phyloP scores from a whole-genome alignment of 2,113 vertebrate species.

The Sitta europaea region DNA sequence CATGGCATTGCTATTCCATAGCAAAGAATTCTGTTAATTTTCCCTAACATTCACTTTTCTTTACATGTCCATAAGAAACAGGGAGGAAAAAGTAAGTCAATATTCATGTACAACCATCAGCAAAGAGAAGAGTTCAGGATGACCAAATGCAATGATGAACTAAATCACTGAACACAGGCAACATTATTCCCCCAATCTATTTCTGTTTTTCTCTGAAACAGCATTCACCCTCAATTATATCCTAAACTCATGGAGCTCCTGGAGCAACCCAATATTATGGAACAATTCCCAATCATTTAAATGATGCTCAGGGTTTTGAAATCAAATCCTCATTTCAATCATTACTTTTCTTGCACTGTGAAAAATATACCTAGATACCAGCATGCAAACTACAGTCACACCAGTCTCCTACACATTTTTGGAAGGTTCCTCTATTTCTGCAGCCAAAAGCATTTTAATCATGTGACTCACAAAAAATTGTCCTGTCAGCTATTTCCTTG shows the following conservation, averaged over 20 bases:
- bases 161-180: not conserved
- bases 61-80: not conserved
- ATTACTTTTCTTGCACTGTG: not conserved
- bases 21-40: not conserved
- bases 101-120: not conserved
- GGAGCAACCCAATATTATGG: not conserved
- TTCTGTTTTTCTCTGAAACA: not conserved
- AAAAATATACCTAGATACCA: not conserved
- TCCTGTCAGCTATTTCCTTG: not conserved
- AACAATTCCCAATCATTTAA: not conserved
- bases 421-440: not conserved
- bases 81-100: not conserved
- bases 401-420: not conserved
- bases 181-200: not conserved
- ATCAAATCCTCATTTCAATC: not conserved
- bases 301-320: not conserved
- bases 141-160: not conserved
- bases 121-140: not conserved
- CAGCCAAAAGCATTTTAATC: not conserved
- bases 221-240: rapidly evolving
- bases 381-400: not conserved
- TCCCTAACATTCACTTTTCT: not conserved
- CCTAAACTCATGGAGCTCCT: not conserved
- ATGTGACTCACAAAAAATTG: not conserved
- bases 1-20: not conserved